Conservation (phyloP, 2,797 vertebrate genomes). For the Amphiprion clarkii region DNA sequence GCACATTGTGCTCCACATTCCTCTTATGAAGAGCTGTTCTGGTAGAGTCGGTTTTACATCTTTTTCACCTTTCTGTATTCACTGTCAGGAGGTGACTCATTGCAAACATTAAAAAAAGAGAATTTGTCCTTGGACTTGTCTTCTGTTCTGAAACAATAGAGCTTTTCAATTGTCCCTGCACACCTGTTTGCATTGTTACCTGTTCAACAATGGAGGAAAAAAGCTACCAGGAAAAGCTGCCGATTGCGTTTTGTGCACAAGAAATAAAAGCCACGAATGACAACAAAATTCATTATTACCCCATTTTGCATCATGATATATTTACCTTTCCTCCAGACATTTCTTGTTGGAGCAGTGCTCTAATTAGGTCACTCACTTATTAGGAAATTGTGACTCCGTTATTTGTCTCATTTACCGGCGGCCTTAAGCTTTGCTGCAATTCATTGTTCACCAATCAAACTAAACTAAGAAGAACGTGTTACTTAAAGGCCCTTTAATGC, state of each 20-base stretch:
- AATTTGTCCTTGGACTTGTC: constrained; percentile 30
- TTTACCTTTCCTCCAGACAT: constrained; percentile 19
- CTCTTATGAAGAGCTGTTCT: background rate
- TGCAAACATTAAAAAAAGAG: constrained; percentile 5
- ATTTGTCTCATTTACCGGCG: constrained; percentile 27
- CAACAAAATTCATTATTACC: constrained; percentile 23
- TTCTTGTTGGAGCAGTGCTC: constrained; percentile 15
- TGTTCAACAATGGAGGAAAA: background rate
- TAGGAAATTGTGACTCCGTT: constrained; percentile 22
- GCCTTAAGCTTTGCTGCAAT: background rate
- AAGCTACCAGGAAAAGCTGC: background rate
- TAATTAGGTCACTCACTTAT: constrained; percentile 31
- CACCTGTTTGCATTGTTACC: constrained; percentile 21
- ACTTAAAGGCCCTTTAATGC: constrained; percentile 33
- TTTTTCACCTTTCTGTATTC: background rate
- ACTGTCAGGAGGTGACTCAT: constrained; percentile 14
- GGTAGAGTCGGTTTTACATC: background rate
- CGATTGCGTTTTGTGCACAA: background rate
- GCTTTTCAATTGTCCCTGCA: background rate
- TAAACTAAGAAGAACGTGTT: background rate
- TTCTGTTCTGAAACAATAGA: constrained; percentile 17
- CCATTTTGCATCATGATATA: constrained; percentile 46
- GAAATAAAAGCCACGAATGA: constrained; percentile 10
- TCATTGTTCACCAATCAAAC: background rate
- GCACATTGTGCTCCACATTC: constrained; percentile 9